phyloP scores from a whole-genome alignment of 2,888 invertebrate genomes.

The Pheosia gnoma region DNA sequence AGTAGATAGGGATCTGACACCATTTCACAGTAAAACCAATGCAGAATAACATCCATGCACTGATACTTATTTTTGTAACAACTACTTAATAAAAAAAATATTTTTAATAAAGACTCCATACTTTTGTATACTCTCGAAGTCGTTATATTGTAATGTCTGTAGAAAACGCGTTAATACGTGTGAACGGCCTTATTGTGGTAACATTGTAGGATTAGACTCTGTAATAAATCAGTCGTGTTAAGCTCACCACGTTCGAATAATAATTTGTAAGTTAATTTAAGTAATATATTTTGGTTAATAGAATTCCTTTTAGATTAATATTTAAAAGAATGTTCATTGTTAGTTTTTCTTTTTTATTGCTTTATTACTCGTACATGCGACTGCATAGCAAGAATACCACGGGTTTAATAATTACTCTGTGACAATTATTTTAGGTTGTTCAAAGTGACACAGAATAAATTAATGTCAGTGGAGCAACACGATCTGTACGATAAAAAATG shows the following conservation, averaged over 20 bases:
- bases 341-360: no score
- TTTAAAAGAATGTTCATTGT: no score
- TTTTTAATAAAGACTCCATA: not conserved
- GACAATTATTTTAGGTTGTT: not conserved
- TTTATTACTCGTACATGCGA: no score
- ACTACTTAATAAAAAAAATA: not conserved
- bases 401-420: no score
- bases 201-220: conserved; percentile 23
- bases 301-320: not conserved
- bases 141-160: conserved; percentile 27
- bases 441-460: not conserved
- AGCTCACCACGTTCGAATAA: conserved; percentile 79
- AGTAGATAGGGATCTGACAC: not conserved
- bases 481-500: not conserved
- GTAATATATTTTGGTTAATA: conserved; percentile 20
- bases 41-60: not conserved
- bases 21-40: not conserved
- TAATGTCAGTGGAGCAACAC: not conserved
- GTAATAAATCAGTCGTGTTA: conserved; percentile 51
- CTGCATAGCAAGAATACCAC: no score
- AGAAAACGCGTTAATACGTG: conserved; percentile 28
- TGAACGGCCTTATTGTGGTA: conserved; percentile 53
- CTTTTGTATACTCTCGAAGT: conserved; percentile 18
- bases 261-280: conserved; percentile 30
- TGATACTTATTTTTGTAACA: not conserved